phyloP scores from a whole-genome alignment of 2,888 invertebrate genomes.

The Glaucopsyche alexis region DNA sequence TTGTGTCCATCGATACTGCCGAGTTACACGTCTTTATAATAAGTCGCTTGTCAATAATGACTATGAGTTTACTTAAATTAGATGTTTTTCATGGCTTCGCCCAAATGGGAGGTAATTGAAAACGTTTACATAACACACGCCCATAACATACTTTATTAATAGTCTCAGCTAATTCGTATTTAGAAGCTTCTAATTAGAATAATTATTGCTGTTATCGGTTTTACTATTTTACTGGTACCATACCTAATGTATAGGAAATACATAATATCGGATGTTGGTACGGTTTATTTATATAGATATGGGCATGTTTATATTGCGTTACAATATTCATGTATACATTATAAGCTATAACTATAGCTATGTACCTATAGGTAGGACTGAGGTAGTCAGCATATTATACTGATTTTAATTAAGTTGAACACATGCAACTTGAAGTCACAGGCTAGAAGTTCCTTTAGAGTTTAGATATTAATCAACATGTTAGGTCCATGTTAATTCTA shows the following conservation, averaged over 20 bases:
- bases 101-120: slow-evolving; percentile 41
- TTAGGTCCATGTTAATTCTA: neutral
- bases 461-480: neutral
- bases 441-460: neutral
- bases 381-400: too few relatives aligned
- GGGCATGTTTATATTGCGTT: too few relatives aligned
- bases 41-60: slow-evolving; percentile 38
- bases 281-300: neutral
- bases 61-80: slow-evolving; percentile 37
- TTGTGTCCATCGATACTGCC: slow-evolving; percentile 41
- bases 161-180: slow-evolving; percentile 21
- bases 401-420: too few relatives aligned
- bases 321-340: too few relatives aligned
- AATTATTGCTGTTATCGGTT: neutral
- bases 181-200: slow-evolving; percentile 11
- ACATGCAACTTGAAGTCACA: neutral
- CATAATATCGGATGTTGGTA: neutral
- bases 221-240: neutral
- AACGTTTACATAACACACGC: slow-evolving; percentile 35
- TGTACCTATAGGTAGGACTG: too few relatives aligned
- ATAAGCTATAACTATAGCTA: too few relatives aligned
- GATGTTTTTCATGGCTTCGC: slow-evolving; percentile 40
- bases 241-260: neutral
- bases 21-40: slow-evolving; percentile 42
- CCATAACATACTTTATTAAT: slow-evolving; percentile 12